Conservation (phyloP, 2,113 vertebrate genomes). For the Tyrannus savana region DNA sequence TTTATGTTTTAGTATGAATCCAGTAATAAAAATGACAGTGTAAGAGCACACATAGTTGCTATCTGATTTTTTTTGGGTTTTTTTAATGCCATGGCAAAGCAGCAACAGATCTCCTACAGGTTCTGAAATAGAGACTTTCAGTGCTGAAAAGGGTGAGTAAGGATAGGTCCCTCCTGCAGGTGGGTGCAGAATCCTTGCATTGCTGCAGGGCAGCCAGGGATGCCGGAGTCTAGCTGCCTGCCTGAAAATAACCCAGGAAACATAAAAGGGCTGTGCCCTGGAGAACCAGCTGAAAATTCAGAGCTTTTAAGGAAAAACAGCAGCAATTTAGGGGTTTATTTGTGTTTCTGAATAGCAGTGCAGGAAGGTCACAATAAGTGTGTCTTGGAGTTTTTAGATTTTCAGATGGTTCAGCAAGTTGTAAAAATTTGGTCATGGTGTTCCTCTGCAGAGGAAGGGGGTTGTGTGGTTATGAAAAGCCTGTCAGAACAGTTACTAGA, state of each 20-base stretch:
- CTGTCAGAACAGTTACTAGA: background rate
- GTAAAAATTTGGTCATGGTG: background rate
- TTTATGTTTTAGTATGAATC: background rate
- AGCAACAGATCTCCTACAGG: background rate
- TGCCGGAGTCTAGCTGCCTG: background rate
- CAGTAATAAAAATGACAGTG: background rate
- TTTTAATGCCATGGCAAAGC: background rate
- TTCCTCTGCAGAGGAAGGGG: background rate
- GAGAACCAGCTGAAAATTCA: background rate
- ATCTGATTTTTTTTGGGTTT: background rate
- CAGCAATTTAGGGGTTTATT: background rate
- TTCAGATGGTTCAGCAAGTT: background rate
- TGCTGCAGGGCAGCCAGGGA: fast-evolving
- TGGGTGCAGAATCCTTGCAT: background rate
- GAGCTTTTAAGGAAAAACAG: background rate
- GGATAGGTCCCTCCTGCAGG: background rate
- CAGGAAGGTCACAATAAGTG: background rate
- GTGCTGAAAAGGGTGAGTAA: background rate
- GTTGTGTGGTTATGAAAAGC: background rate
- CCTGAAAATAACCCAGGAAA: background rate
- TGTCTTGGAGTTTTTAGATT: background rate
- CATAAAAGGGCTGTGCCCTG: background rate
- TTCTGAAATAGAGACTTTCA: background rate
- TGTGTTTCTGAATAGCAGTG: background rate
- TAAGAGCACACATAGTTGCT: background rate